phyloP scores from a whole-genome alignment of 37 sponge, comb jelly and placozoan genomes.

The Halichondria panicea region DNA sequence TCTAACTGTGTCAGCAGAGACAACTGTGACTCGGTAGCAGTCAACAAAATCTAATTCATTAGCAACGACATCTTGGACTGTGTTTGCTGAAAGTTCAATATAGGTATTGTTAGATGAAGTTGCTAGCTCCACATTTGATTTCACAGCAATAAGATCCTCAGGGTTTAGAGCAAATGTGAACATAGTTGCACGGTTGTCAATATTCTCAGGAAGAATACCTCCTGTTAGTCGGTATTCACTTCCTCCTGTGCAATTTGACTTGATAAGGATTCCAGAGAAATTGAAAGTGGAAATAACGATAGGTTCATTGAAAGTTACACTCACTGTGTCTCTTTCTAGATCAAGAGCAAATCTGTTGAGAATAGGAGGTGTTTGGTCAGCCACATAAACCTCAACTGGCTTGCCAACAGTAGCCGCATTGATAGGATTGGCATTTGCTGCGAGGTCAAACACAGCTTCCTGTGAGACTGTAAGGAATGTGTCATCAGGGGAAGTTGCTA shows the following conservation, averaged over 20 bases:
- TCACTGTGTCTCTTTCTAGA: constrained; percentile 49
- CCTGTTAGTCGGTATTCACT: constrained; percentile 49
- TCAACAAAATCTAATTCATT: constrained; percentile 38
- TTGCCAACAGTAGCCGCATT: constrained; percentile 40
- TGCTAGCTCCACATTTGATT: constrained; percentile 65
- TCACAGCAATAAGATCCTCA: constrained; percentile 72
- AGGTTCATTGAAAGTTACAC: constrained; percentile 86
- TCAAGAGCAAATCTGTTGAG: constrained; percentile 60
- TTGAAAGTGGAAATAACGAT: constrained; percentile 62
- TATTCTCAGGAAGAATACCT: constrained; percentile 59
- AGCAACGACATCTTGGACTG: constrained; percentile 61
- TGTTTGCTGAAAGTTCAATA: constrained; percentile 21
- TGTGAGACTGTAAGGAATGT: constrained; percentile 64
- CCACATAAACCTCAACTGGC: constrained; percentile 48
- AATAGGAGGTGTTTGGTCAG: constrained; percentile 67
- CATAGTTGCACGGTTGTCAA: constrained; percentile 37
- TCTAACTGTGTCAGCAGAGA: constrained; percentile 50
- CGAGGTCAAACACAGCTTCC: constrained; percentile 68
- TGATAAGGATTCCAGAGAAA: constrained; percentile 64
- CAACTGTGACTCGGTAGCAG: constrained; percentile 41
- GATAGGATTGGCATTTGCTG: constrained; percentile 49
- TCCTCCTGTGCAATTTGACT: constrained; percentile 53
- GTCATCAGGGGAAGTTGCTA: constrained; percentile 53
- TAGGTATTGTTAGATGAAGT: constrained; percentile 51
- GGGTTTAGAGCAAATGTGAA: constrained; percentile 54